phyloP scores from a whole-genome alignment of 2,888 invertebrate species.

The Acanthococcus lagerstroemiae region DNA sequence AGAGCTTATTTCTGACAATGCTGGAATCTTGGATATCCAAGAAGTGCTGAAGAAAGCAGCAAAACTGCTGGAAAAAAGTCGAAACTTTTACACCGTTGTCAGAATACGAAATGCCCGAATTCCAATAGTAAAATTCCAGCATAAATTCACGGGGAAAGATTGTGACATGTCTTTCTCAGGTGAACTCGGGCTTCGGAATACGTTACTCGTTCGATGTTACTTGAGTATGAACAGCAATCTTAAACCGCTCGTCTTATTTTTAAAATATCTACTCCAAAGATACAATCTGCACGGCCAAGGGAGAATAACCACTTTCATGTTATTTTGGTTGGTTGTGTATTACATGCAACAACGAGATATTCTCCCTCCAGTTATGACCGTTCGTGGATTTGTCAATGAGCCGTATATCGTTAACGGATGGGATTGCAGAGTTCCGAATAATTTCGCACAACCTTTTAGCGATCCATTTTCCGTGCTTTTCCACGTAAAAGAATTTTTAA shows the following conservation, averaged over 20 bases:
- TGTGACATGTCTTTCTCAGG: neutral
- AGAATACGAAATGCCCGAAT: neutral
- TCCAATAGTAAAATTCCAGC: neutral
- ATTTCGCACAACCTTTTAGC: neutral
- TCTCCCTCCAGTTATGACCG: constrained; percentile 8
- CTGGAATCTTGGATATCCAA: too few species aligned
- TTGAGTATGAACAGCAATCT: neutral
- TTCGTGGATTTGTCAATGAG: neutral
- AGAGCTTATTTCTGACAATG: too few species aligned
- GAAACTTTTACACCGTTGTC: neutral
- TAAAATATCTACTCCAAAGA: neutral
- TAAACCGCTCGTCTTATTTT: neutral
- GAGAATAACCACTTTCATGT: neutral
- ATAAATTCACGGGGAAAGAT: neutral
- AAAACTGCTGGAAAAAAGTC: neutral
- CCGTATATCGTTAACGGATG: neutral
- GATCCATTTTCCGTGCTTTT: neutral
- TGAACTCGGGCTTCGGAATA: neutral
- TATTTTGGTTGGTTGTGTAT: constrained; percentile 16
- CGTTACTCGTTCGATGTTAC: neutral
- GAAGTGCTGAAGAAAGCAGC: too few species aligned
- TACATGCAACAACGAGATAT: constrained; percentile 18
- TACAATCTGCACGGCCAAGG: neutral
- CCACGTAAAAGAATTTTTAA: neutral
- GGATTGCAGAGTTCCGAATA: constrained; percentile 5